phyloP scores from a whole-genome alignment of 2,797 vertebrate genomes.

The Pantherophis vulpinus region DNA sequence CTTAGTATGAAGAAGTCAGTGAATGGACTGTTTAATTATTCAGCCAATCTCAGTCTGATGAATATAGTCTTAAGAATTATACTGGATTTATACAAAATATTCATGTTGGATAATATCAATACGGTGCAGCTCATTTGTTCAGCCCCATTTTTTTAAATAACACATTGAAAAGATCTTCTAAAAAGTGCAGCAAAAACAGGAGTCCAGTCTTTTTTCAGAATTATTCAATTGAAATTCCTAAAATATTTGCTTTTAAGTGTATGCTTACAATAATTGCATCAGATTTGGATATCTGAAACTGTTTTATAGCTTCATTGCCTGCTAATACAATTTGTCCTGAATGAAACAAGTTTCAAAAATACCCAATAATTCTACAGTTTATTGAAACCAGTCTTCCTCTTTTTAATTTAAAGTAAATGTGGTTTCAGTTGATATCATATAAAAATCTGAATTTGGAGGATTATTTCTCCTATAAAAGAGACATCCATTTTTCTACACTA shows the following conservation, averaged over 20 bases:
- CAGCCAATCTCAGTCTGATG: background rate
- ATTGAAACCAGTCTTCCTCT: background rate
- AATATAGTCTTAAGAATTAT: background rate
- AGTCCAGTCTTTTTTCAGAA: background rate
- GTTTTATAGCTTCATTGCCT: background rate
- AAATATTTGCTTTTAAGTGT: background rate
- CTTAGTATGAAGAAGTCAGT: background rate
- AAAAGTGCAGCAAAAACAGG: background rate
- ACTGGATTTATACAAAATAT: background rate
- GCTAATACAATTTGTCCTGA: background rate
- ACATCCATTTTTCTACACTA: background rate
- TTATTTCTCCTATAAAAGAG: background rate
- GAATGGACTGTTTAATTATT: background rate
- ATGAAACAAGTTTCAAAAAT: background rate
- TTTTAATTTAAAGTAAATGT: background rate
- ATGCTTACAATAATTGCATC: background rate
- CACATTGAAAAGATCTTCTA: background rate
- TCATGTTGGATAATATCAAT: constrained; percentile 3
- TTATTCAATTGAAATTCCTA: background rate
- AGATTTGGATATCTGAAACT: background rate
- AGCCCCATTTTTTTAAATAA: background rate
- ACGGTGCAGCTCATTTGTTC: background rate
- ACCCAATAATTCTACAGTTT: background rate
- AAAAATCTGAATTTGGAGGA: background rate
- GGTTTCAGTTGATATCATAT: background rate